Base-by-base conservation (phyloP, 1,140 invertebrate species). In the Maniola jurtina region DNA sequence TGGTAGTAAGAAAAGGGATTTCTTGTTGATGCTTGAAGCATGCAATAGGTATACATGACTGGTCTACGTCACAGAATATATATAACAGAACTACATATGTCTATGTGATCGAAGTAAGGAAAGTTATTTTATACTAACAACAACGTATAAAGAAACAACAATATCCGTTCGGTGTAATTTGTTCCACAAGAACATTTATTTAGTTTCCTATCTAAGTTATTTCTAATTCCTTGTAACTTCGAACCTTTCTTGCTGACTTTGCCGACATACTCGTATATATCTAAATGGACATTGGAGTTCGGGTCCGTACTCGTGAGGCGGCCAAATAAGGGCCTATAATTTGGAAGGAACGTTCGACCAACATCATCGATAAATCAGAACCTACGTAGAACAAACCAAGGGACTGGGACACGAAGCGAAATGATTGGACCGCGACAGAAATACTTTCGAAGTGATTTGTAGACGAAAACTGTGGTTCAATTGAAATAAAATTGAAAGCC, bases 301-400 rank as follows among this genome's bases (percentile, higher is more conserved):
- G 42, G 59, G 60, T 45, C 55, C 56, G 48, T 34, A 64, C 47
- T 63, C 48, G 61, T 54, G 57, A 34, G 54, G 56, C 61, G 61
- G 14, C 57, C 56, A 54, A 58, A 64, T 58, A 64, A 60, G 61
- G 61, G 67, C 61, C 65, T 62, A 70, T 70, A 66, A 70, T 66
- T 63, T 63, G 59, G 64, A 52, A 71, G 16, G 55, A 62, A 70
- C 42, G 55, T 64, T 52, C 61, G 40, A 50, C 45, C 60, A 66
- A 71, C 64, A 64, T 66, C 60, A 60, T 66, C 65, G 50, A 67
- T 67, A 71, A 71, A 71, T 71, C 69, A 64, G 69, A 61, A 40
- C 47, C 61, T 59, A 63, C 61, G 35, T 25, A 55, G 50, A 56
- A 64, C 64, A 70, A 67, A 66, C 14, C 59, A 59, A 63, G 52